Base-by-base conservation (phyloP, 2,888 invertebrate species). In the Stegana nigrithorax region DNA sequence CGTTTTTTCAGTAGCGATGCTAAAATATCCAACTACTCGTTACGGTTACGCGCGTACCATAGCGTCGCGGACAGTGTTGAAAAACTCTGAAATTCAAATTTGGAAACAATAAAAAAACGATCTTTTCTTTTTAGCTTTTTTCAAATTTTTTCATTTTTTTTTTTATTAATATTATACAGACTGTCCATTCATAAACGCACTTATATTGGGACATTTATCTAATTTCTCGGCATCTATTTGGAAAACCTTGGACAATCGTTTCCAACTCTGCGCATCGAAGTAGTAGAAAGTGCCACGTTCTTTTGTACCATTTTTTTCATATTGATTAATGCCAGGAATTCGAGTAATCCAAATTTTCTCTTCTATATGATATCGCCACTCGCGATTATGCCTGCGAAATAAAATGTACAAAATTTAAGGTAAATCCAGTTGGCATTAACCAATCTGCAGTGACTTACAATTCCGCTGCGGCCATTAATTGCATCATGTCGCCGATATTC, bases 351-450 rank as follows among this genome's bases (percentile, higher is more conserved):
- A 98, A 82, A 98, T 96, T 87, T 97, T 95, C 86, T 99, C 98
- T 86, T 97, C 97, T 89, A 93, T 98, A 87, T 99, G 98, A 89
- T 97, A 99, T 88, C 99, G 92, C 99, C 99, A 99, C 85, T 99
- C 98, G 84, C 99, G 91, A 87, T 92, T 95, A 87, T 98, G 98
- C 87, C 98, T 98, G 84, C 1, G 72, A 70, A 25, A 17, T 78
- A 72, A 69, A n/a, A 12, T 62, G 67, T 27, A 60, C 12, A 12
- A 56, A 19, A 19, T 4, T 21, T 27, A 8, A 47, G n/a, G 23
- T 19, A 1, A 7, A 1, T n/a, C n/a, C n/a, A n/a, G n/a, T n/a
- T n/a, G n/a, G n/a, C n/a, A n/a, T n/a, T n/a, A n/a, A n/a, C 2
- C 8, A n/a, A n/a, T n/a, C n/a, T n/a, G n/a, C n/a, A 50, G 39